phyloP scores from a whole-genome alignment of 2,113 vertebrate genomes.

The Ovibos moschatus region DNA sequence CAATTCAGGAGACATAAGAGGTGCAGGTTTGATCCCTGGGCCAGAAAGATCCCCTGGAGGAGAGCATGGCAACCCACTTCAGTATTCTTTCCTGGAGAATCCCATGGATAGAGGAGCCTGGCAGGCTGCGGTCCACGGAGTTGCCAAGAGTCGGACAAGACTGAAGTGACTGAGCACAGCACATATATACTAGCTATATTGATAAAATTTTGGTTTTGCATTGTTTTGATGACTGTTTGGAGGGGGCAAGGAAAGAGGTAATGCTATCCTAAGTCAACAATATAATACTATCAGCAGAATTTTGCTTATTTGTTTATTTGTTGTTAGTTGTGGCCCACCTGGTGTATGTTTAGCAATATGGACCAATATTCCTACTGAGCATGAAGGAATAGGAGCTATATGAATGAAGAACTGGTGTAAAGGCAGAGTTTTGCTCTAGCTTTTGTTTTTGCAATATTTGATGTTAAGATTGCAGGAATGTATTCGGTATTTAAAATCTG shows the following conservation, averaged over 20 bases:
- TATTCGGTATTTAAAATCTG: background rate
- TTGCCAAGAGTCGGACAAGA: background rate
- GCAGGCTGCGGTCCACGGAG: accelerated
- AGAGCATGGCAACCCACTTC: background rate
- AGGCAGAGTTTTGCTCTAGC: background rate
- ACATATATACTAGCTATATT: background rate
- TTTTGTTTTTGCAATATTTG: background rate
- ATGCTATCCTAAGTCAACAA: background rate
- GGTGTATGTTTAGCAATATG: background rate
- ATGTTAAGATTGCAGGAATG: background rate
- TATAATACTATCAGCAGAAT: background rate
- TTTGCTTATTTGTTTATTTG: background rate
- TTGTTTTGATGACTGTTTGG: background rate
- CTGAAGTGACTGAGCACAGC: background rate
- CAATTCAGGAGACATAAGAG: background rate
- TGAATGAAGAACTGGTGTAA: background rate
- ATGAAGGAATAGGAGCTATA: background rate
- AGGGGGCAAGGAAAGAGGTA: background rate
- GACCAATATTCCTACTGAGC: background rate
- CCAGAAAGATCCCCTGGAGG: background rate
- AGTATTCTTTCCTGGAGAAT: background rate
- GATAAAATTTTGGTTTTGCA: background rate
- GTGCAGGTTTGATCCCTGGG: background rate
- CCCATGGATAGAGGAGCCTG: background rate
- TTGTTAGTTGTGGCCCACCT: background rate